Percentiles rank a stretch among this genome's conserved stretches.
Evolutionary conservation across 2,113 vertebrate genomes (phyloP).

Genomic region (Tenebrosternarchus preto): DNA sequence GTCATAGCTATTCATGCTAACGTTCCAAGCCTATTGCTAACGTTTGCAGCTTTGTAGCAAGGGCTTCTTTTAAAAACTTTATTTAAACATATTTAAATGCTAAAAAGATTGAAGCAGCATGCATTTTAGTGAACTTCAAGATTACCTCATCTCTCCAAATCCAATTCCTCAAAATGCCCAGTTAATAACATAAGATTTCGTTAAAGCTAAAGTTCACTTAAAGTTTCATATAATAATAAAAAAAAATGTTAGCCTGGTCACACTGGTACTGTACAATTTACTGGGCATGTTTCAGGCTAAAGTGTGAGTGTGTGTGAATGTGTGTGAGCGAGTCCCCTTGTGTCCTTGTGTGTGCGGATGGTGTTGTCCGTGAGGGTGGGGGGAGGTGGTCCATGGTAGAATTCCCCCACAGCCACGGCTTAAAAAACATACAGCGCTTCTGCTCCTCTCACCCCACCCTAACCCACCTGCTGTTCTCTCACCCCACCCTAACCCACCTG

Average conservation of each 20-base stretch:
- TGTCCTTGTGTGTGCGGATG: not conserved
- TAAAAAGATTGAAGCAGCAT: constrained; percentile 36
- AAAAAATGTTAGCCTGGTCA: not conserved
- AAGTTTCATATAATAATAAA: too few relatives aligned
- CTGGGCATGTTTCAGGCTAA: constrained; percentile 10
- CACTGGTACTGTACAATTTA: constrained; percentile 3
- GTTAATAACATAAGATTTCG: not conserved
- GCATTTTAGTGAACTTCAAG: not conserved
- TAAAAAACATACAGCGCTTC: constrained; percentile 68
- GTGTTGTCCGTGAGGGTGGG: not conserved
- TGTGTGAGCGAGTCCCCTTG: not conserved
- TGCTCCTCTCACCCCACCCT: constrained; percentile 43
- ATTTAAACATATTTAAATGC: not conserved
- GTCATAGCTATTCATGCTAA: constrained; percentile 73
- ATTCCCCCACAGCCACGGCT: constrained; percentile 73
- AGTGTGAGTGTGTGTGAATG: not conserved
- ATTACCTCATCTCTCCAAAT: not conserved
- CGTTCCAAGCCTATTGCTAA: constrained; percentile 71
- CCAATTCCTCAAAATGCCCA: not conserved
- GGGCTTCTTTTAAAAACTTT: not conserved
- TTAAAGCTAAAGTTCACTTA: too few relatives aligned
- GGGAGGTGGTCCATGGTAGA: constrained; percentile 24
- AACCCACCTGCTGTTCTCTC: constrained; percentile 6
- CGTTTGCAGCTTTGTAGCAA: constrained; percentile 49
- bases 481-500: constrained; percentile 1